A percentile compares a stretch with the other conserved stretches of the same genome.
phyloP scores from a whole-genome alignment of 2,888 invertebrate genomes.

The Myopa testacea region DNA sequence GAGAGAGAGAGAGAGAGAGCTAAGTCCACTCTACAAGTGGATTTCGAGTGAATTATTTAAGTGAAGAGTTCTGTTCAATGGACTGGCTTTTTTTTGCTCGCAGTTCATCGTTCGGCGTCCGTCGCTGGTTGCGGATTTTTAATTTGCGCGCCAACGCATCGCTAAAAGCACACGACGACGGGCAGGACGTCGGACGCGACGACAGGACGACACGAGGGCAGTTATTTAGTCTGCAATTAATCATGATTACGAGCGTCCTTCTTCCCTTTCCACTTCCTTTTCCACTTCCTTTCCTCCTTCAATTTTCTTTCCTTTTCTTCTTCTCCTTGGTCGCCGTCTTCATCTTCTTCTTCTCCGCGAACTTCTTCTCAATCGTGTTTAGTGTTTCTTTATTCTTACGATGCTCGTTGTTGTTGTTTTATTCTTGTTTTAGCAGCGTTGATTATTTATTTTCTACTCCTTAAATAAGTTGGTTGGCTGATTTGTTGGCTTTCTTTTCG shows the following conservation, averaged over 20 bases:
- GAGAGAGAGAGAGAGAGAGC: conserved; percentile 17
- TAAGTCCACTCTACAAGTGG: conserved; percentile 52
- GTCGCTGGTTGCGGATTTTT: conserved; percentile 46
- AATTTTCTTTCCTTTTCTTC: conserved; percentile 39
- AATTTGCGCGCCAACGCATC: conserved; percentile 52
- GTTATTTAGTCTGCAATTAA: conserved; percentile 67
- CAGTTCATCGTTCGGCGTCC: neutral
- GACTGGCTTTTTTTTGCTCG: neutral
- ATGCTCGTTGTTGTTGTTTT: conserved; percentile 16
- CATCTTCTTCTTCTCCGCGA: conserved; percentile 39
- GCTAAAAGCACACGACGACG: conserved; percentile 11
- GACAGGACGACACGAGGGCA: conserved; percentile 47
- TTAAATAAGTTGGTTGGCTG: conserved; percentile 13
- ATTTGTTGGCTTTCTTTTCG: neutral
- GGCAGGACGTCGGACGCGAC: conserved; percentile 43
- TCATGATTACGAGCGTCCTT: conserved; percentile 63
- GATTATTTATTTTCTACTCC: conserved; percentile 22
- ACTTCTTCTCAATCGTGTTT: conserved; percentile 12
- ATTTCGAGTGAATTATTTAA: conserved; percentile 62
- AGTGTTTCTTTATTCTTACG: conserved; percentile 39
- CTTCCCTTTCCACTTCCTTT: conserved; percentile 41
- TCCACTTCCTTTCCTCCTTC: conserved; percentile 39
- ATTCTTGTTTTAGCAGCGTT: conserved; percentile 12
- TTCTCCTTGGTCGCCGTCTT: conserved; percentile 43
- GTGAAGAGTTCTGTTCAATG: conserved; percentile 44